A percentile compares a stretch with the other conserved stretches of the same genome.
Conservation (phyloP, 1,140 invertebrate genomes). For the Tribolium madens region DNA sequence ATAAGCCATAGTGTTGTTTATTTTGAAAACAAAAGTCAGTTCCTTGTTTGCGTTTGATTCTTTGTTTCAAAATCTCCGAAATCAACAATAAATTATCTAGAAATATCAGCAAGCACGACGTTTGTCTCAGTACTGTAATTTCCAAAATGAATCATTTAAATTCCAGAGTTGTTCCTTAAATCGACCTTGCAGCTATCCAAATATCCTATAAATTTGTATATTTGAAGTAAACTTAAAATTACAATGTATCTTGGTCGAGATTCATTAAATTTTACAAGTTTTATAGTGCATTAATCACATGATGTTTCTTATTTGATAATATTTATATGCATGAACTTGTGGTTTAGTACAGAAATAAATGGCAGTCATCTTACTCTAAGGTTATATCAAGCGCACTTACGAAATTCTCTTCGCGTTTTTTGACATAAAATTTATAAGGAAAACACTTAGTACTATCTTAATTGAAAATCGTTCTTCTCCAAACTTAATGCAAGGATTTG, state of each 20-base stretch:
- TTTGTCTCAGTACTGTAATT: not conserved
- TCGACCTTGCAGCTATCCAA: slow-evolving; percentile 1
- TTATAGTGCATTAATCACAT: slow-evolving; percentile 7
- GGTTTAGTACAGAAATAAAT: slow-evolving; percentile 11
- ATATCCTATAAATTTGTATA: slow-evolving; percentile 7
- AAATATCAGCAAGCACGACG: not conserved
- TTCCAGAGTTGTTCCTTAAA: not conserved
- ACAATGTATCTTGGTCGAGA: slow-evolving; percentile 19
- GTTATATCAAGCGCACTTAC: not conserved
- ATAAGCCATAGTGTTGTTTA: not conserved
- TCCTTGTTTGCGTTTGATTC: slow-evolving; percentile 41
- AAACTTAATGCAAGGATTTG: not conserved
- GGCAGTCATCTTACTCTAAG: not conserved
- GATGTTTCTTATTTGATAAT: slow-evolving; percentile 9
- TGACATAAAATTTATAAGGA: not conserved
- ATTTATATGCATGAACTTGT: slow-evolving; percentile 13
- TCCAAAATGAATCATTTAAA: slow-evolving; percentile 25
- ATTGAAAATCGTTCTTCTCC: not conserved
- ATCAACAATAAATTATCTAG: slow-evolving; percentile 2
- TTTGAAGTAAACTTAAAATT: not conserved
- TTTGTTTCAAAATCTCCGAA: not conserved
- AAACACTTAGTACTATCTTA: not conserved
- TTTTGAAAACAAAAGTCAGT: slow-evolving; percentile 26
- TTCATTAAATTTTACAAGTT: slow-evolving; percentile 11
- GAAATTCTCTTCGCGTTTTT: not conserved